phyloP scores from a whole-genome alignment of 2,797 vertebrate genomes.

The Podargus strigoides region DNA sequence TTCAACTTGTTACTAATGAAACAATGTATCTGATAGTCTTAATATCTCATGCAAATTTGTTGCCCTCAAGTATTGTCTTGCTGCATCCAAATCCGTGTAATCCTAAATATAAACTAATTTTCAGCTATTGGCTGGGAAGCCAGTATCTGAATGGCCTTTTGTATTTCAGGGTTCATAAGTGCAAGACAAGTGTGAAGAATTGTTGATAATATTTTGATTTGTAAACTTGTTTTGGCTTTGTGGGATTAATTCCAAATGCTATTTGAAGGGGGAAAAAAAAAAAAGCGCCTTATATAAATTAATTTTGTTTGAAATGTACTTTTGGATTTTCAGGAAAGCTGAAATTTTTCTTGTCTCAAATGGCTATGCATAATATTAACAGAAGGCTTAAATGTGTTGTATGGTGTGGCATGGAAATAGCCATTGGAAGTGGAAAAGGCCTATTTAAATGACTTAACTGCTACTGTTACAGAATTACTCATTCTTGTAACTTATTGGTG shows the following conservation, averaged over 20 bases:
- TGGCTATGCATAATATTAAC: neutral
- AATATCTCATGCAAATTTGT: neutral
- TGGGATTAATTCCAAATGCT: neutral
- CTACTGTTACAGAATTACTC: neutral
- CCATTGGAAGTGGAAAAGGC: neutral
- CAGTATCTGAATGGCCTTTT: neutral
- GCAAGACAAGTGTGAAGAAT: neutral
- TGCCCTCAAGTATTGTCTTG: neutral
- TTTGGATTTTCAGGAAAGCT: neutral
- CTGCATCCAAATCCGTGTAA: neutral
- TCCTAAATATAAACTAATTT: neutral
- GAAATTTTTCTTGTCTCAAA: neutral
- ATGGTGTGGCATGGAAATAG: neutral
- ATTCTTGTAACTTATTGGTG: neutral
- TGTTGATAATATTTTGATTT: neutral
- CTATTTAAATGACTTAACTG: neutral
- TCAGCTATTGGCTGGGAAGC: neutral
- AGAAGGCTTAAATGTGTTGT: neutral
- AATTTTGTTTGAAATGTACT: neutral
- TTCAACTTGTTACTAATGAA: neutral
- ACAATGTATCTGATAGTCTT: neutral
- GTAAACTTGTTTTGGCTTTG: neutral
- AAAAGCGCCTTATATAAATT: neutral
- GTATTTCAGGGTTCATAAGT: neutral
- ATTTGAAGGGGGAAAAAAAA: neutral